Percentiles rank a stretch among this genome's conserved stretches.
These are phyloP conservation scores for Microcebus murinus DNA, from an alignment of 2,113 vertebrate genomes.

Conservation along the genomic window DNA sequence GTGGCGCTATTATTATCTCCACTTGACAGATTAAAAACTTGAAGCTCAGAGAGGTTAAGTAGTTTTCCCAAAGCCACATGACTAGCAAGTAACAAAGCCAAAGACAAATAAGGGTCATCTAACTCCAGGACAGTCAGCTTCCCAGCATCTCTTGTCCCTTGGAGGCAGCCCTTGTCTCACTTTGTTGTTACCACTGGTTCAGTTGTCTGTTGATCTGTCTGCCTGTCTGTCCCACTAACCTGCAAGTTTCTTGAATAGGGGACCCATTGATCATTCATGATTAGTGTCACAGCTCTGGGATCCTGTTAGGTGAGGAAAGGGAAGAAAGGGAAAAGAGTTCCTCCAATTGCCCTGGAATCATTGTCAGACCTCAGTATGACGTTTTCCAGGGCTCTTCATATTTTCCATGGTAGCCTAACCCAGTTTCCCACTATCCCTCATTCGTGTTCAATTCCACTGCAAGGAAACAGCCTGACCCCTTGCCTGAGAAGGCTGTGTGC, in stretches of 20 bases:
- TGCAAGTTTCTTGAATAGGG: neutral
- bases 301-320: neutral
- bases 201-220: neutral
- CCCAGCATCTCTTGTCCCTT: neutral
- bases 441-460: conserved; percentile 47
- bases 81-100: neutral
- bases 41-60: neutral
- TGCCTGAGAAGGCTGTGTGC: conserved; percentile 70
- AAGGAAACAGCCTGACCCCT: conserved; percentile 64
- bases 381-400: conserved; percentile 51
- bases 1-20: neutral
- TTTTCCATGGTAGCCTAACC: conserved; percentile 73
- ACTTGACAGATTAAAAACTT: neutral
- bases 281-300: neutral
- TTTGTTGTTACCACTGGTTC: neutral
- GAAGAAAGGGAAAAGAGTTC: neutral
- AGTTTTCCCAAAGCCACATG: neutral
- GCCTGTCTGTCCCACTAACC: neutral
- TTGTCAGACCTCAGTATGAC: conserved; percentile 49
- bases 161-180: neutral
- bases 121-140: neutral
- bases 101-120: neutral
- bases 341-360: conserved; percentile 24
- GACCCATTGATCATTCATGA: neutral
- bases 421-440: conserved; percentile 66